Evolutionary conservation across 2,113 vertebrate species (phyloP), one percentile per base, ranked within the genome.

Genomic region (Oryzias woworae): DNA sequence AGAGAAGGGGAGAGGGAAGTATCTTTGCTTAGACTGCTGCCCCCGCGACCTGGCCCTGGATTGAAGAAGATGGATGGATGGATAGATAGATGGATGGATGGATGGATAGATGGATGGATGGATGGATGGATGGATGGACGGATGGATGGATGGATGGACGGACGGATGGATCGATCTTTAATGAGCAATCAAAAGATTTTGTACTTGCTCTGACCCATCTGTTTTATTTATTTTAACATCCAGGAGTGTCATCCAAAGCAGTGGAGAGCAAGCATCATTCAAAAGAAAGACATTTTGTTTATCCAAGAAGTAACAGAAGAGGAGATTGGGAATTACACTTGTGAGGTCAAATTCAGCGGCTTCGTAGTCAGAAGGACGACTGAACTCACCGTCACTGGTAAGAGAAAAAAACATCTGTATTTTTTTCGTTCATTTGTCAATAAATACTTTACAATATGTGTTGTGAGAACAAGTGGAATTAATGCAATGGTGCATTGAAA

Each of bases 301-400:
- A 94, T 98, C 88, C 92, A 92, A 83, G 95, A 97, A 69, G 96
- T 98, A 66, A 95, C 88, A 87, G 96, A 98, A 89, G 96, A 98
- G 72, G 96, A 98, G 87, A 96, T 96, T 88, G 96, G 96, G 83
- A 98, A 98, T 92, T 98, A 98, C 57, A 98, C 96, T 47, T 98
- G 96, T 70, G 95, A 97, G 87, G 87, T 98, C 86, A 95, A 95
- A 81, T 96, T 96, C 45, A 94, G 94, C 75, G 92, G 93, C 73
- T 98, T 98, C 80, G 81, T 95, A 70, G 95, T 98, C 55, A 93
- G 95, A 87, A 94, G 96, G 87, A 98, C 96, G 0, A 97, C 95
- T 1, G 93, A 96, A 77, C 90, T 97, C 86, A 93, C 93, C 23
- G 95, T 98, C 54, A 98, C 96, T 84, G 96, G 96, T 98, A 94